phyloP scores from a whole-genome alignment of 2,113 vertebrate species.

The Atractosteus spatula region DNA sequence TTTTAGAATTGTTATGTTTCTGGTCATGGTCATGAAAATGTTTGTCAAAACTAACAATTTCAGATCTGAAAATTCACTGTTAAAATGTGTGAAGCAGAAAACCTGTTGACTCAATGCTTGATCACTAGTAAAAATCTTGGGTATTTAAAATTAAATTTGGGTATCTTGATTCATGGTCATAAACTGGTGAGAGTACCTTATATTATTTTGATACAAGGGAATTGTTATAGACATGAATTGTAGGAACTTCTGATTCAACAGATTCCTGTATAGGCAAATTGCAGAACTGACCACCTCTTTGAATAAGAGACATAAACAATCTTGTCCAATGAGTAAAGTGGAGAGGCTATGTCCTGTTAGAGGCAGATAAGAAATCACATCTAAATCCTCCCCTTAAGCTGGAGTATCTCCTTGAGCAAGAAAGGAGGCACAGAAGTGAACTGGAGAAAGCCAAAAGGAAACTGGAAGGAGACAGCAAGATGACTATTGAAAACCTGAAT shows the following conservation, averaged over 20 bases:
- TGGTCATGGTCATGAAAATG: too few relatives aligned
- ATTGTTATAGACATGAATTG: background rate
- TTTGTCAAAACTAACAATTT: too few relatives aligned
- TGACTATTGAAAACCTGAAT: constrained; percentile 52
- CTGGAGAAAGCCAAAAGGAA: constrained; percentile 59
- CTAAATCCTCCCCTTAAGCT: constrained; percentile 43
- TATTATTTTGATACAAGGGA: too few relatives aligned
- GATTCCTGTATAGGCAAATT: background rate
- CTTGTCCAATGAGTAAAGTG: background rate
- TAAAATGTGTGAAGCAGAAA: too few relatives aligned
- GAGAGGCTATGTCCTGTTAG: background rate
- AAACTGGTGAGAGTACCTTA: too few relatives aligned
- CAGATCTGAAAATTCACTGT: too few relatives aligned
- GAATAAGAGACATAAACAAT: background rate
- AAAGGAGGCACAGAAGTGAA: constrained; percentile 50
- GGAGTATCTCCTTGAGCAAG: constrained; percentile 61
- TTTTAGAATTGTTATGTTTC: too few relatives aligned
- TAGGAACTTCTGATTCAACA: background rate
- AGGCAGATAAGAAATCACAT: constrained; percentile 1
- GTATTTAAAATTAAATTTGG: too few relatives aligned
- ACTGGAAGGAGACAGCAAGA: constrained; percentile 60
- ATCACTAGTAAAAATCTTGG: too few relatives aligned
- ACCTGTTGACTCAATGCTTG: too few relatives aligned
- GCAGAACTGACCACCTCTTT: background rate
- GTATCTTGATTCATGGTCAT: too few relatives aligned